These are phyloP conservation scores for Brachionus rubens DNA, from an alignment of 1,140 invertebrate genomes.

Conservation along the genomic window DNA sequence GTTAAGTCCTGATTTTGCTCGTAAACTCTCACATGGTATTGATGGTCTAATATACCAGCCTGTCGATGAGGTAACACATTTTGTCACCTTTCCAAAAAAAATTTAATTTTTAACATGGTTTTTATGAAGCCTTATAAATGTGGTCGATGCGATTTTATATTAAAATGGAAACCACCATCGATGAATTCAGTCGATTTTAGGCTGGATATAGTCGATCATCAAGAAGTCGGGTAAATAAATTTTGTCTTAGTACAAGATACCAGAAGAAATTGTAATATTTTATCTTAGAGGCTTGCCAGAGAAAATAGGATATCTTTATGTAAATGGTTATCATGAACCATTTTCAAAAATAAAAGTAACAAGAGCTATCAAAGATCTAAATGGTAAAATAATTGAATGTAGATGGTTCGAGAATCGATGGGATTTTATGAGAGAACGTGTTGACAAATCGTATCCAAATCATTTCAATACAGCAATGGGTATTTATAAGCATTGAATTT, in stretches of 20 bases:
- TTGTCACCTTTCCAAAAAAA: background rate
- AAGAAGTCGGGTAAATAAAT: background rate
- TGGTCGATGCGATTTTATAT: conserved; percentile 75
- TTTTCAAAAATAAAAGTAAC: conserved; percentile 72
- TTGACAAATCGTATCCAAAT: conserved; percentile 95
- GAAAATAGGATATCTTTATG: conserved; percentile 75
- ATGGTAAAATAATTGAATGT: conserved; percentile 96
- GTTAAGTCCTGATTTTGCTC: conserved; percentile 79
- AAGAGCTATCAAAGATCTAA: conserved; percentile 72
- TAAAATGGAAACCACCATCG: conserved; percentile 95
- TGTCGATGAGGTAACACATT: conserved; percentile 65
- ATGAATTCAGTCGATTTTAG: conserved; percentile 94
- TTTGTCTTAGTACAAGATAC: background rate
- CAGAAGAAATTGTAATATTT: conserved; percentile 37
- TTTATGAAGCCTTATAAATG: conserved; percentile 72
- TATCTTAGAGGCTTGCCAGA: conserved; percentile 68
- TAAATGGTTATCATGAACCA: conserved; percentile 69
- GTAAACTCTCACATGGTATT: conserved; percentile 82
- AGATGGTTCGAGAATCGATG: conserved; percentile 67
- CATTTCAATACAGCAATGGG: conserved; percentile 74
- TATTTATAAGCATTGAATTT: conserved; percentile 56
- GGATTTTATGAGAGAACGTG: conserved; percentile 91
- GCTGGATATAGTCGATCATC: conserved; percentile 74
- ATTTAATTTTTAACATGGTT: conserved; percentile 47
- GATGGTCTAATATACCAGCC: conserved; percentile 98